These are phyloP conservation scores for Thalassophryne amazonica DNA, from an alignment of 2,797 vertebrate species.

Conservation along the genomic window DNA sequence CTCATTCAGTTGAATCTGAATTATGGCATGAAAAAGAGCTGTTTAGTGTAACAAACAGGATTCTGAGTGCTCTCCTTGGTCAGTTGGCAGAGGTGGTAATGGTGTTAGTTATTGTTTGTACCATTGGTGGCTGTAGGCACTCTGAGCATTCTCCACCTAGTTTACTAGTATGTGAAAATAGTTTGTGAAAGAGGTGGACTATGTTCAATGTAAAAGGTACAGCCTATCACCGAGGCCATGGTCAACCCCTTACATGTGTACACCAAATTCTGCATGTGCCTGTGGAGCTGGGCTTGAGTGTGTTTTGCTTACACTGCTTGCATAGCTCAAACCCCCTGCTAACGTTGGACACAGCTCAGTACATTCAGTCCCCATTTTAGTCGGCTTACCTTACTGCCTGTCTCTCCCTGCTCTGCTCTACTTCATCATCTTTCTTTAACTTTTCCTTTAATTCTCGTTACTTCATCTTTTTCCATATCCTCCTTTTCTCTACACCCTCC, in stretches of 20 bases:
- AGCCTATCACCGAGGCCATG: not conserved
- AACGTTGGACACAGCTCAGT: conserved; percentile 54
- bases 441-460: conserved; percentile 1
- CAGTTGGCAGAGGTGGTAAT: too few relatives aligned
- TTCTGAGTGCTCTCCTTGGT: too few relatives aligned
- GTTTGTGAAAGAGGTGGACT: too few relatives aligned
- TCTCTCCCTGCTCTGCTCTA: conserved; percentile 49
- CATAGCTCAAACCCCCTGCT: conserved; percentile 65
- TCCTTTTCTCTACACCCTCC: conserved; percentile 22
- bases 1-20: too few relatives aligned
- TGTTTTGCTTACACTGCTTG: conserved; percentile 71
- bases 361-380: conserved; percentile 59
- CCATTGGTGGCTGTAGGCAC: too few relatives aligned
- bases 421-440: conserved; percentile 14
- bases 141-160: too few relatives aligned
- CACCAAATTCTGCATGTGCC: conserved; percentile 58
- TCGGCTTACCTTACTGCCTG: conserved; percentile 75
- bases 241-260: conserved; percentile 9
- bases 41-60: too few relatives aligned
- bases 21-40: too few relatives aligned
- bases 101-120: too few relatives aligned
- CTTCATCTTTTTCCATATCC: conserved; percentile 5
- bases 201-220: not conserved
- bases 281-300: conserved; percentile 53
- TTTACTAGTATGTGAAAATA: too few relatives aligned